Evolutionary conservation across 2,888 invertebrate species (phyloP), one percentile per base, ranked within the genome.

Genomic region (Mesoligia furuncula): DNA sequence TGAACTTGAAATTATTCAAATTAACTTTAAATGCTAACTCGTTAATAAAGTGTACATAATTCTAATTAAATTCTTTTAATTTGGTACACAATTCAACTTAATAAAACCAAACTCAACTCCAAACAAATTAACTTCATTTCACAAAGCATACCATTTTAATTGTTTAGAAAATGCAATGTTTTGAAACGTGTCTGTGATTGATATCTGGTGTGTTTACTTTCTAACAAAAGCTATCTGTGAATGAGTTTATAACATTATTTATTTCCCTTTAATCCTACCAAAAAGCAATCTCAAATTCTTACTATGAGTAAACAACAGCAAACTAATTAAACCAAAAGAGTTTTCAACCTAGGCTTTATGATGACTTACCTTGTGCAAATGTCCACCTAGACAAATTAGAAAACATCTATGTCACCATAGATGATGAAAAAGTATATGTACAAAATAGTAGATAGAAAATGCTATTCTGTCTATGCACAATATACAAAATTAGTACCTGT

Each of bases 221-320:
- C 71, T 82, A 84, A 81, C 74, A 65, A 77, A 71, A 72, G 54
- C 31, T 85, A 90, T 88, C 90, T 90, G 90, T 90, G 90, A 90
- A 90, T 90, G 84, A 90, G 90, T 87, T 87, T 76, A 85, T 86
- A 77, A 68, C 81, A 86, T 81, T 73, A 64, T 68, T 77, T 54
- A 65, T 45, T 31, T 48, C 7, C 13, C 11, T 39, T 64, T 11
- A 54, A 54, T 9, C 13, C 8, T 51, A 65, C 8, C 36, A 73
- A 27, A n/a, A 57, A 27, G 15, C 24, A 74, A 66, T 51, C 0
- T 6, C 24, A 59, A 51, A 17, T 27, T 45, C 17, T 20, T 48
- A 62, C 20, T 36, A 61, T 54, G 39, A n/a, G n/a, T 64, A 45
- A 51, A 59, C 45, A 61, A 59, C 27, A 45, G 54, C n/a, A 39